Evolutionary conservation across 2,888 invertebrate species (phyloP), one percentile per base, ranked within the genome.

Genomic region (Epirrita christyi): DNA sequence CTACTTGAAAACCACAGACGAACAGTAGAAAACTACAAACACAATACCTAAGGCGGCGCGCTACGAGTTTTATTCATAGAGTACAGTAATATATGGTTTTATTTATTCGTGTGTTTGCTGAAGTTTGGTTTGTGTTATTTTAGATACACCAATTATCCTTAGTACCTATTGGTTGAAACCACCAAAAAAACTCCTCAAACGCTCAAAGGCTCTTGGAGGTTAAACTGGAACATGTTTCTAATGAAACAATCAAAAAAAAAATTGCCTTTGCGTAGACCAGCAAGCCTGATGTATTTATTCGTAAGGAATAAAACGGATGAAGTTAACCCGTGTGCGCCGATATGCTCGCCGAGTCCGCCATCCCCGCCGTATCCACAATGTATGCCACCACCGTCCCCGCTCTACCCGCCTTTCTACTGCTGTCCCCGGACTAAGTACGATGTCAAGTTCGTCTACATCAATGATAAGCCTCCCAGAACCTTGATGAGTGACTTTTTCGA

Each of bases 401-500:
- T 52, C 8, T 62, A 69, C 3, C 88, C 88, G 1, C 81, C 85
- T 0, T 78, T 61, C 66, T 76, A 76, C 63, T 73, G 74, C 54
- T 73, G 73, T 47, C 88, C 90, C 0, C 76, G 88, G 56, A 81
- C 79, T 1, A 80, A 75, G 53, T 85, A 86, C 56, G 79, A 87
- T n/a, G 83, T 82, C 1, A 76, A 72, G 1, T 90, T 82, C 73
- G 71, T 89, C 13, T 95, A 94, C 74, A 90, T 96, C 1, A 95
- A 94, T 67, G 93, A 94, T 51, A 78, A 93, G 60, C 94, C 94
- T 21, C 86, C 92, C 0, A 88, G 86, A 40, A 94, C 95, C 84
- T 85, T 86, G 0, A 89, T 95, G 78, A 92, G 78, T 6, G 95
- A 94, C 59, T 93, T 97, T 29, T 93, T 96, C n/a, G 96, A 98